A percentile compares a stretch with the other conserved stretches of the same genome.
Evolutionary conservation across 2,888 invertebrate species (phyloP).

Genomic region (Melinopterus prodromus): DNA sequence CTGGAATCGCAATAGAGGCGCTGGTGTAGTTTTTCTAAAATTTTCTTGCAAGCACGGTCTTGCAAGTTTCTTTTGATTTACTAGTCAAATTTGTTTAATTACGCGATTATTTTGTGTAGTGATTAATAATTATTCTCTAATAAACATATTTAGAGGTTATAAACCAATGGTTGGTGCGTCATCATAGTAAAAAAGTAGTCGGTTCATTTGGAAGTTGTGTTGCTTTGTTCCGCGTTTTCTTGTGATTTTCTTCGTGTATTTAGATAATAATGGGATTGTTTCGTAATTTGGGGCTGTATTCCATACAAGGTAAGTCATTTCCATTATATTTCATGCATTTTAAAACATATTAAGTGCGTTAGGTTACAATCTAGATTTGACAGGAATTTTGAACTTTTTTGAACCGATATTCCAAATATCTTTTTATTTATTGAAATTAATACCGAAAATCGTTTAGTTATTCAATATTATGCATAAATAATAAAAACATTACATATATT

Average conservation of each 20-base stretch:
- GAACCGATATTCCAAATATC: neutral
- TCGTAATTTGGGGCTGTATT: neutral
- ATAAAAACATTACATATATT: no score
- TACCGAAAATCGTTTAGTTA: no score
- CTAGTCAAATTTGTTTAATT: neutral
- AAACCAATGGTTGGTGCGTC: neutral
- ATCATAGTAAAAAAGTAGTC: neutral
- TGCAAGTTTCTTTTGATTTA: neutral
- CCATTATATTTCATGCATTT: neutral
- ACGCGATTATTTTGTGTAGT: neutral
- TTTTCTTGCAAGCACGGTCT: neutral
- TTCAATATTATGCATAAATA: no score
- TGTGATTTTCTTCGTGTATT: neutral
- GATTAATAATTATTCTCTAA: neutral
- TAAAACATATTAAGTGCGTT: neutral
- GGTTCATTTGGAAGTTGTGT: neutral
- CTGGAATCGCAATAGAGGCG: neutral
- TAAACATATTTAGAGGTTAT: neutral
- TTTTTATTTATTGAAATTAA: neutral
- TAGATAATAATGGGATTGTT: neutral
- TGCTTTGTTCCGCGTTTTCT: neutral
- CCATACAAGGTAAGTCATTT: neutral
- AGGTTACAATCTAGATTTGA: neutral
- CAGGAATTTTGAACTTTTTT: neutral
- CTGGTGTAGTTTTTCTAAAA: neutral